Percentiles rank a stretch among this genome's conserved stretches.
Conservation (phyloP, 2,113 vertebrate species). For the Protobothrops mucrosquamatus region DNA sequence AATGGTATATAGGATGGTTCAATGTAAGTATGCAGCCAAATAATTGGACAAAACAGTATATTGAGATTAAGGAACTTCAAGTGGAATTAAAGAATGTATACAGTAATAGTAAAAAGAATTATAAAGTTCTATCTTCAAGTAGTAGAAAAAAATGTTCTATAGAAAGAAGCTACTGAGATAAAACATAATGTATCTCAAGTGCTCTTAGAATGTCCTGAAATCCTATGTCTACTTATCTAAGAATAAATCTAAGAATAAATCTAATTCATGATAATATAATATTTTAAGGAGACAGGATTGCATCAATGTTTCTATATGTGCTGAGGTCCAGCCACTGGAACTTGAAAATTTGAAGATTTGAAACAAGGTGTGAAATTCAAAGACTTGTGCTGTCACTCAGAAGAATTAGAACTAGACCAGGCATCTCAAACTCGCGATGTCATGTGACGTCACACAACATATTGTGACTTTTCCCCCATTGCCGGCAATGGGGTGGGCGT, state of each 20-base stretch:
- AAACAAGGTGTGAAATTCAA: neutral
- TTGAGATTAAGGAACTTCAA: neutral
- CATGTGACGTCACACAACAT: no score
- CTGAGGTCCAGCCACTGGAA: neutral
- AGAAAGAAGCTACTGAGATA: neutral
- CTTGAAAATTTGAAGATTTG: neutral
- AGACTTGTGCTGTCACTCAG: neutral
- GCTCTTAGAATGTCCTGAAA: neutral
- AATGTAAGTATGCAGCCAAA: neutral
- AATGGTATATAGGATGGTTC: neutral
- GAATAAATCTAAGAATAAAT: neutral
- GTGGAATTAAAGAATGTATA: neutral
- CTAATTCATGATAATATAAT: neutral
- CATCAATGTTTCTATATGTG: neutral
- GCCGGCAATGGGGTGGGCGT: no score
- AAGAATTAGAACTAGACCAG: neutral
- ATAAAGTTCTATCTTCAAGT: neutral
- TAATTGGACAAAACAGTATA: neutral
- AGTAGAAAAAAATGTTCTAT: neutral
- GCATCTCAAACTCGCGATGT: no score
- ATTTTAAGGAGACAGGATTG: neutral
- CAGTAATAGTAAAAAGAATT: neutral
- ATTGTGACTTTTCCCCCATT: no score
- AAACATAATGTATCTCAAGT: neutral
- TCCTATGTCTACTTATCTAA: neutral